These are phyloP conservation scores for Seladonia tumulorum DNA, from an alignment of 2,888 invertebrate genomes.

Conservation along the genomic window DNA sequence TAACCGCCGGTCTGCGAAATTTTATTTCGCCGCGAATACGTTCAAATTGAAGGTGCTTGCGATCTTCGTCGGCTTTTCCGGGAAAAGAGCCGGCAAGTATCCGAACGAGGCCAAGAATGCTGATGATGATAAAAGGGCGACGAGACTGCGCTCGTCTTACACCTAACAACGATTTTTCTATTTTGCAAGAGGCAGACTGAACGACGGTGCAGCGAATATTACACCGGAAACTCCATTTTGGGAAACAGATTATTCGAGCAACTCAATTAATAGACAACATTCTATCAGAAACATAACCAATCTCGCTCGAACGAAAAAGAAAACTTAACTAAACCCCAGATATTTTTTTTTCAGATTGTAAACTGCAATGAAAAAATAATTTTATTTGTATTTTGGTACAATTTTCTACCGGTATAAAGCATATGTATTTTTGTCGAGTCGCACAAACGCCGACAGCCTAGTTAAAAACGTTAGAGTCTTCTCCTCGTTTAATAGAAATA, in stretches of 20 bases:
- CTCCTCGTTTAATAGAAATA: too few species aligned
- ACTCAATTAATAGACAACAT: neutral
- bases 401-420: too few species aligned
- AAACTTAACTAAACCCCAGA: too few species aligned
- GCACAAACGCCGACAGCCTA: too few species aligned
- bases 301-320: too few species aligned
- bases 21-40: constrained; percentile 20
- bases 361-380: too few species aligned
- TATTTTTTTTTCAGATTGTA: too few species aligned
- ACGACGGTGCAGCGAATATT: neutral
- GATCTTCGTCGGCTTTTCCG: neutral
- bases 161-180: neutral
- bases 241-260: neutral
- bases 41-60: neutral
- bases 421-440: too few species aligned
- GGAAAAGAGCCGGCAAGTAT: neutral
- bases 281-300: too few species aligned
- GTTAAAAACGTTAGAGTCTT: too few species aligned
- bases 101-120: neutral
- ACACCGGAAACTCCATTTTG: neutral
- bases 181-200: neutral
- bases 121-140: neutral
- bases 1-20: constrained; percentile 5
- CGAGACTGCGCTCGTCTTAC: neutral
- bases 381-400: neutral